Evolutionary conservation across 2,797 vertebrate species (phyloP), one percentile per base, ranked within the genome.

Genomic region (Sebastes baramenuke): DNA sequence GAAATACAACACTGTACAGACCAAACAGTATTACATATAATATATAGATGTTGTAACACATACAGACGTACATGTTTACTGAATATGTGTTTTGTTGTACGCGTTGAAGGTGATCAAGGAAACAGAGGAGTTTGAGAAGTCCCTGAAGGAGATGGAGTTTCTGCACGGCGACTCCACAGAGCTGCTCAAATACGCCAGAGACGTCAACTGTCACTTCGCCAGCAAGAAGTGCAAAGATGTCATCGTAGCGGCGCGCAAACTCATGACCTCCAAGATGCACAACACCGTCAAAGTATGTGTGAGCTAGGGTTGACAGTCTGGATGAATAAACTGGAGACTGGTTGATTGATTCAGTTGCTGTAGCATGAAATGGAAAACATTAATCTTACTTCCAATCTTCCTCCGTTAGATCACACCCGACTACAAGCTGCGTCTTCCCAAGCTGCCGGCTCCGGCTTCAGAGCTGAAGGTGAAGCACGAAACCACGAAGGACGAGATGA

Each of bases 211-310:
- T 83, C 98, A 99, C 83, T 99, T 99, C 80, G 98, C 98, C 86
- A 98, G 96, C 92, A 99, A 98, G 91, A 99, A 99, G 88, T 99
- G 99, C 94, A 97, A 97, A 78, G 98, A 99, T 12, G 98, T 99
- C 61, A 97, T 99, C 1, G 97, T 98, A 82, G 93, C 96, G 0
- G 98, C 99, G 1, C 97, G 99, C 68, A 97, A 94, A 75, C 94
- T 99, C 74, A 99, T 99, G 98, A 99, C 97, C 24, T 97, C 97
- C 42, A 97, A 99, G 91, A 99, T 99, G 93, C 99, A 99, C 93
- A 97, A 98, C 85, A 99, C 98, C 1, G 95, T 99, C 18, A 97
- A 98, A 95, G 98, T 99, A 93, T 10, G 90, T 75, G 14, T 8
- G 29, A 61, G 64, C 6, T 1, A 2, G 1, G 4, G 12, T 14